phyloP scores from a whole-genome alignment of 2,888 invertebrate genomes.

The Netelia fuscicornis region DNA sequence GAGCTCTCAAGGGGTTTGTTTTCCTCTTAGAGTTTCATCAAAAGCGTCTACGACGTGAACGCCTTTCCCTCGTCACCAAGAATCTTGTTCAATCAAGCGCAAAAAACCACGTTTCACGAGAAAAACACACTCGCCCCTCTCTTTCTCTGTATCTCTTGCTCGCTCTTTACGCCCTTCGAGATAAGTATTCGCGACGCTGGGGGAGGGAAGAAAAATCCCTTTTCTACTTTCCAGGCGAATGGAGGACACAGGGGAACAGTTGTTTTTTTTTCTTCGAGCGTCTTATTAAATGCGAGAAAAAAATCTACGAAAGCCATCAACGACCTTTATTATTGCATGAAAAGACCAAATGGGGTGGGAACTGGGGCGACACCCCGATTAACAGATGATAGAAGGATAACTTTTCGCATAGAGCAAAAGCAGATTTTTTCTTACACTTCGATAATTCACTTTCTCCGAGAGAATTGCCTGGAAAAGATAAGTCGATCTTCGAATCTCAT shows the following conservation, averaged over 20 bases:
- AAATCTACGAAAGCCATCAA: conserved; percentile 5
- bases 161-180: neutral
- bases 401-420: neutral
- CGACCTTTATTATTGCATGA: neutral
- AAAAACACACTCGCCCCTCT: too few relatives aligned
- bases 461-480: too few relatives aligned
- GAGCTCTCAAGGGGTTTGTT: conserved; percentile 28
- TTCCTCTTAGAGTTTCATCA: neutral
- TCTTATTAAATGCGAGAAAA: neutral
- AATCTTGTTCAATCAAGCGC: conserved; percentile 70
- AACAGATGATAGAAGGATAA: conserved; percentile 8
- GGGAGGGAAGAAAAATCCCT: conserved; percentile 23
- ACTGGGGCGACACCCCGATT: neutral
- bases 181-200: neutral
- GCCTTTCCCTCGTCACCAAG: conserved; percentile 65
- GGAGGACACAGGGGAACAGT: neutral
- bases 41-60: conserved; percentile 14
- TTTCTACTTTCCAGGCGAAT: conserved; percentile 29
- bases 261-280: conserved; percentile 2
- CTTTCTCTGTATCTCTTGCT: neutral
- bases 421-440: neutral
- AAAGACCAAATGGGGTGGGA: neutral
- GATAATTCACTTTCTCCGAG: neutral
- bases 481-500: too few relatives aligned
- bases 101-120: conserved; percentile 1